Percentiles rank a stretch among this genome's conserved stretches.
phyloP scores from a whole-genome alignment of 2,888 invertebrate species.

The Masnerella sp. region DNA sequence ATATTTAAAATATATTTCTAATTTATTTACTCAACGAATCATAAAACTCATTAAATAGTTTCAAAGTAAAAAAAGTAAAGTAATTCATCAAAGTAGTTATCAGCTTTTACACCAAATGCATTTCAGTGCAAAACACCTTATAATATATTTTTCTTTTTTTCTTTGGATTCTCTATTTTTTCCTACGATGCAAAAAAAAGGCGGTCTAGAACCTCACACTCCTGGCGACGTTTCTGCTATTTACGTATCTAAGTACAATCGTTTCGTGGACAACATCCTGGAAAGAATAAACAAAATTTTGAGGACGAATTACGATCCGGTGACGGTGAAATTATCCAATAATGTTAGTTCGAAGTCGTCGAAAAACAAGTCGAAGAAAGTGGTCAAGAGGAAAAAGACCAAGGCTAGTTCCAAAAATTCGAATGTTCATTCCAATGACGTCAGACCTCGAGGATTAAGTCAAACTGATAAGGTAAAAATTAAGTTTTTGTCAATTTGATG shows the following conservation, averaged over 20 bases:
- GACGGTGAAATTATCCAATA: slow-evolving; percentile 83
- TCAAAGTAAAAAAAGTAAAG: no score
- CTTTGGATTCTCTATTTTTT: no score
- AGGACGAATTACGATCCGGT: slow-evolving; percentile 91
- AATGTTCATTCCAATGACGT: slow-evolving; percentile 33
- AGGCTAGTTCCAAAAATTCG: slow-evolving; percentile 30
- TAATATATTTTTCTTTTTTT: slow-evolving; percentile 16
- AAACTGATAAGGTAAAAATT: slow-evolving; percentile 23
- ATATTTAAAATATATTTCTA: no score
- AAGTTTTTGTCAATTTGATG: no score
- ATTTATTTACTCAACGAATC: neutral
- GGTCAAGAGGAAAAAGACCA: slow-evolving; percentile 57
- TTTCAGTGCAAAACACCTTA: no score
- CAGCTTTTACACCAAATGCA: no score
- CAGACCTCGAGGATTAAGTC: no score
- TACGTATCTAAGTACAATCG: slow-evolving; percentile 90
- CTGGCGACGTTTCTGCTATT: slow-evolving; percentile 81
- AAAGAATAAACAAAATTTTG: slow-evolving; percentile 89
- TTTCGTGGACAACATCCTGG: slow-evolving; percentile 90
- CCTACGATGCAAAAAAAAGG: no score
- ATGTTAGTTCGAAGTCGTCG: slow-evolving; percentile 71
- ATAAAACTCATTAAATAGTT: no score
- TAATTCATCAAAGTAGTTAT: no score
- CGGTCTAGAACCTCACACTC: slow-evolving; percentile 74
- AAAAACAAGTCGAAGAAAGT: slow-evolving; percentile 69